phyloP scores from a whole-genome alignment of 2,113 vertebrate genomes.

The Mastomys natalensis region DNA sequence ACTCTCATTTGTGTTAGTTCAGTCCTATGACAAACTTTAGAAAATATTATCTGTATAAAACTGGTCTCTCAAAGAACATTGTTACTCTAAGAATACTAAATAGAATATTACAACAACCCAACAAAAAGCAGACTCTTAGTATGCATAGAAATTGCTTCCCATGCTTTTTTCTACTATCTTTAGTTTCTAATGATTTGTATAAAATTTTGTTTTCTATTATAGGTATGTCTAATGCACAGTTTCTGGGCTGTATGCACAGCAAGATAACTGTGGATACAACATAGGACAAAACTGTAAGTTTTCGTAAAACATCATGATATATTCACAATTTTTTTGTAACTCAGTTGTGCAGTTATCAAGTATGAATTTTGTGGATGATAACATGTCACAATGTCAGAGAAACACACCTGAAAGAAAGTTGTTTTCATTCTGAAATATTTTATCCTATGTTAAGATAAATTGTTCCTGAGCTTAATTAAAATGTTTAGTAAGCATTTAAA shows the following conservation, averaged over 20 bases:
- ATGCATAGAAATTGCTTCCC: conserved; percentile 32
- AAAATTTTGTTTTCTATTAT: conserved; percentile 46
- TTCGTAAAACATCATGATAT: neutral
- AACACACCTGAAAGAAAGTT: neutral
- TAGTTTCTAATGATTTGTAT: conserved; percentile 19
- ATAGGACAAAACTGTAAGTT: neutral
- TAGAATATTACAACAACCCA: conserved; percentile 13
- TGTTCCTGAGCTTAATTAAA: conserved; percentile 52
- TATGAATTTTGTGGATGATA: neutral
- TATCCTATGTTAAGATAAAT: conserved; percentile 29
- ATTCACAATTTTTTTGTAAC: neutral
- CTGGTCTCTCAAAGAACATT: conserved; percentile 9
- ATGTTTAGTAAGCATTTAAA: conserved; percentile 29
- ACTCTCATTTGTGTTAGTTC: neutral
- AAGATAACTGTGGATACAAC: neutral
- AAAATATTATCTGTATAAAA: conserved; percentile 13
- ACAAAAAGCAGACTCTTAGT: conserved; percentile 42
- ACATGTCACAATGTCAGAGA: neutral
- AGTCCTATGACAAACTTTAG: neutral
- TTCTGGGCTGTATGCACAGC: too few species aligned
- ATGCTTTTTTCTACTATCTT: conserved; percentile 12
- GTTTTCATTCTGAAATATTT: conserved; percentile 62
- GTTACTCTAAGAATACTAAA: neutral
- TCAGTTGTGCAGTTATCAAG: neutral
- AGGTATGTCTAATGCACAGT: neutral